Conservation (phyloP, 1,140 invertebrate genomes). For the Planococcus citri region DNA sequence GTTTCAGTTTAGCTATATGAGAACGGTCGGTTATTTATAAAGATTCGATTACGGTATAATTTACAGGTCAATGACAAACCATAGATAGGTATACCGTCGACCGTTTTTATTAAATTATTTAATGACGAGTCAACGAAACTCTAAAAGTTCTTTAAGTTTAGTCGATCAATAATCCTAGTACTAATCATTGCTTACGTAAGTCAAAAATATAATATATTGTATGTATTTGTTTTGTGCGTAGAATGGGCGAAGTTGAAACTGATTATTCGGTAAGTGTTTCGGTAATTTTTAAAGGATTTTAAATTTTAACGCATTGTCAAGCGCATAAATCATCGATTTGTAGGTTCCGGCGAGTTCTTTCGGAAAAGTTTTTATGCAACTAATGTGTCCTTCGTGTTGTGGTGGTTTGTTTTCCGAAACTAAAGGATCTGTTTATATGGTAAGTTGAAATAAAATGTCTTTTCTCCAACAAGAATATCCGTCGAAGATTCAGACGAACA, state of each 20-base stretch:
- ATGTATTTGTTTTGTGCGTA: background rate
- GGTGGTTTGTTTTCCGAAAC: slow-evolving; percentile 9
- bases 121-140: background rate
- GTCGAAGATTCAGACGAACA: no score
- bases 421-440: slow-evolving; percentile 10
- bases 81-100: background rate
- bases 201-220: background rate
- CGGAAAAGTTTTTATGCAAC: background rate
- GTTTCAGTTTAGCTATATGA: no score
- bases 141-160: background rate
- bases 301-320: background rate
- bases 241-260: background rate
- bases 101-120: background rate
- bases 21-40: no score
- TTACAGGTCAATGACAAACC: background rate
- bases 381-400: slow-evolving; percentile 9
- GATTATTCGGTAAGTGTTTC: background rate
- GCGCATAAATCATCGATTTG: background rate
- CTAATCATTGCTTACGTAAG: background rate
- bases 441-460: background rate
- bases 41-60: no score
- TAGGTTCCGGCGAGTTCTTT: background rate
- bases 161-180: background rate
- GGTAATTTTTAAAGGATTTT: background rate
- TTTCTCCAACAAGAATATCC: no score